Conservation (phyloP, 2,113 vertebrate species). For the Oryzias javanicus region DNA sequence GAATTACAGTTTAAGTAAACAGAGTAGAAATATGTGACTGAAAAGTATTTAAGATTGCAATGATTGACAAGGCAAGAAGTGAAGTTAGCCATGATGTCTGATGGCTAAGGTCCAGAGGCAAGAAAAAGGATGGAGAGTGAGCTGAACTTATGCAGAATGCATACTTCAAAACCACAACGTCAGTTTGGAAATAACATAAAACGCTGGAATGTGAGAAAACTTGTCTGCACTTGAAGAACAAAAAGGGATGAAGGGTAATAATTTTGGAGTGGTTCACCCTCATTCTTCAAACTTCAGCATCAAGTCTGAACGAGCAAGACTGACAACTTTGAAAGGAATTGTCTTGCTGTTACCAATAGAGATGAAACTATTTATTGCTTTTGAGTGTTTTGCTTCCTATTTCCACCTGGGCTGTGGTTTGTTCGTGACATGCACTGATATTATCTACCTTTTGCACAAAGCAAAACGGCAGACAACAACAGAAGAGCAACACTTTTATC, state of each 20-base stretch:
- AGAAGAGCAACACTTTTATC: background rate
- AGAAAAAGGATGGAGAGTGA: slow-evolving; percentile 1
- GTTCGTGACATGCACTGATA: background rate
- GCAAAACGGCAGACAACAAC: no score
- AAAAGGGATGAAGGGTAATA: no score
- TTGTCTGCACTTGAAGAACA: no score
- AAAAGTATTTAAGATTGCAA: background rate
- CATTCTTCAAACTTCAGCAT: no score
- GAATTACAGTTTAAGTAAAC: slow-evolving; percentile 12
- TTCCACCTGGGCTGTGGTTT: background rate
- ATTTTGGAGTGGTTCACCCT: no score
- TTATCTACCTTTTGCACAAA: no score
- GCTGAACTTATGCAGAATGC: no score
- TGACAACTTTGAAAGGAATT: background rate
- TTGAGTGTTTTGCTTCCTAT: background rate
- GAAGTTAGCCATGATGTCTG: no score
- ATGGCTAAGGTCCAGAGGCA: background rate
- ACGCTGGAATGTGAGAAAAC: background rate
- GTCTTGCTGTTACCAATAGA: background rate
- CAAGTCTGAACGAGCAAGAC: no score
- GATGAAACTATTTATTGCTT: no score
- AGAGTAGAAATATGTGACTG: background rate
- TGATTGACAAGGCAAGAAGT: no score
- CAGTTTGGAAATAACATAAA: background rate
- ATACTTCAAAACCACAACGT: background rate